Evolutionary conservation across 2,797 vertebrate genomes (phyloP).

Genomic region (Cryptoblepharus egeriae): DNA sequence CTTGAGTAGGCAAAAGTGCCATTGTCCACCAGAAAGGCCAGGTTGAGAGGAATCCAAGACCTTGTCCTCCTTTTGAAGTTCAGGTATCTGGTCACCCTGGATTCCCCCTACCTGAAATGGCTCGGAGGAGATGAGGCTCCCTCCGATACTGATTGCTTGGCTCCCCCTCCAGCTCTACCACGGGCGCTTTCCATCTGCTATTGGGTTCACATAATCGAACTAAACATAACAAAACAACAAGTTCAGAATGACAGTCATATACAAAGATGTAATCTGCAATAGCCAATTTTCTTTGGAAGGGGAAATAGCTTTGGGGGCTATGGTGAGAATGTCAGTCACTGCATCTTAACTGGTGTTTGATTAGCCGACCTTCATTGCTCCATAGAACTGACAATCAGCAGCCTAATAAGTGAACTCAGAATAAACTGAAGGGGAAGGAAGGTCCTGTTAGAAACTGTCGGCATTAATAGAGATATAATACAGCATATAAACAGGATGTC

Average conservation of each 20-base stretch:
- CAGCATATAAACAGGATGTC: not conserved
- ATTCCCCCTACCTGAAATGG: too few species aligned
- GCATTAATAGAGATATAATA: not conserved
- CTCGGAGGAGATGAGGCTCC: too few species aligned
- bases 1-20: too few species aligned
- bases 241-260: not conserved
- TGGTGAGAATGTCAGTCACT: not conserved
- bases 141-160: too few species aligned
- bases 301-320: not conserved
- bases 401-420: not conserved
- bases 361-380: not conserved
- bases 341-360: not conserved
- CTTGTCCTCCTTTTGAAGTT: too few species aligned
- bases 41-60: too few species aligned
- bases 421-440: not conserved
- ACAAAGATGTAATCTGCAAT: not conserved
- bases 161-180: too few species aligned
- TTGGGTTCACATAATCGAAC: not conserved
- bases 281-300: not conserved
- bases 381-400: slow-evolving; percentile 1
- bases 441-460: not conserved
- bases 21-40: too few species aligned
- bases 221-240: not conserved
- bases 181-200: not conserved
- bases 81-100: too few species aligned